These are phyloP conservation scores for Ispidina lecontei DNA, from an alignment of 2,797 vertebrate species.

Conservation along the genomic window DNA sequence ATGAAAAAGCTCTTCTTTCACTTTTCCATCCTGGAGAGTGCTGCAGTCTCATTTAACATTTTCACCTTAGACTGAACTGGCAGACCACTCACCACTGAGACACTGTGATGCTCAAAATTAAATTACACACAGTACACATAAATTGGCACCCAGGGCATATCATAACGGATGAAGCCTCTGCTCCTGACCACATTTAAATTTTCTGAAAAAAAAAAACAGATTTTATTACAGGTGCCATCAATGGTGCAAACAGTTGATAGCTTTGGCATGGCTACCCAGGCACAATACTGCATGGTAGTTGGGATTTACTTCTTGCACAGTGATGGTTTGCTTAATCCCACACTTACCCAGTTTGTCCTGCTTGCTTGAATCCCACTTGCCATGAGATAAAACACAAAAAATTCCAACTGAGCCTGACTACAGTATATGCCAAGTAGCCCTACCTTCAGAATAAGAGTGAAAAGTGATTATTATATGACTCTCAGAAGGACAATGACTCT, in stretches of 20 bases:
- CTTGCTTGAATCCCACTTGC: not conserved
- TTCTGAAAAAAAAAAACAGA: not conserved
- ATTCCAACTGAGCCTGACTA: not conserved
- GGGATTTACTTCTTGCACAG: not conserved
- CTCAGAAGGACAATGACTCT: too few species aligned
- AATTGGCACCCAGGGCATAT: not conserved
- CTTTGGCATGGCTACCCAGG: not conserved
- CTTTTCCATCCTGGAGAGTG: not conserved
- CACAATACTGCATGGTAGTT: not conserved
- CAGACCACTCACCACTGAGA: not conserved
- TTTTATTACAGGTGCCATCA: not conserved
- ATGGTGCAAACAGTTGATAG: not conserved
- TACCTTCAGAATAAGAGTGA: not conserved
- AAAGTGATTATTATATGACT: not conserved
- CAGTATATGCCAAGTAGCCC: not conserved
- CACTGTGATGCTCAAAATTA: not conserved
- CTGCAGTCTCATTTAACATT: not conserved
- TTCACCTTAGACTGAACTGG: not conserved
- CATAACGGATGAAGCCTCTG: not conserved
- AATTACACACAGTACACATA: not conserved
- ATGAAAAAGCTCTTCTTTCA: constrained; percentile 1
- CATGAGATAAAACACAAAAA: not conserved
- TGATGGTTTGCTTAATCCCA: not conserved
- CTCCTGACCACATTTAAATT: not conserved
- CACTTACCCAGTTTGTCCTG: not conserved